Evolutionary conservation across 2,113 vertebrate genomes (phyloP), one percentile per base, ranked within the genome.

Genomic region (Syrmaticus mikado): DNA sequence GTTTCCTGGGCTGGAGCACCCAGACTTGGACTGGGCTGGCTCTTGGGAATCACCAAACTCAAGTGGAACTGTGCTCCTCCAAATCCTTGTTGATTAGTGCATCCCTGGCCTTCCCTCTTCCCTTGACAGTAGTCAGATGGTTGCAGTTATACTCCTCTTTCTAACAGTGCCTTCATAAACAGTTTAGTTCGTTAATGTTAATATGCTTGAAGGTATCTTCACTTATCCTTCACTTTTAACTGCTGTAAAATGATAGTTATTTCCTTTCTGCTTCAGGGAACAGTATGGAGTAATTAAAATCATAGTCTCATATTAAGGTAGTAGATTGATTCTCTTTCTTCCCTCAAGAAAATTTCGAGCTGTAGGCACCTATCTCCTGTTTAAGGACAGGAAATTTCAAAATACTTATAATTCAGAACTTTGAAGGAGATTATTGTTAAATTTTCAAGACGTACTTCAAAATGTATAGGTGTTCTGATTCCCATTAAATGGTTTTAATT

Each of bases 401-500:
- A 75, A 71, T 60, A 38, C 66, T 86, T 93, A 34, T 58, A 46
- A 75, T 55, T 89, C 57, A 82, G 55, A 68, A 60, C 81, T 78
- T 83, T 7, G 28, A 84, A 75, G 70, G 77, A 0, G 2, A 53
- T 90, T 57, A 38, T 67, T 81, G 83, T 81, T 84, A 61, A 78
- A 60, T 52, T 34, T 82, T 93, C 38, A 87, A 91, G 84, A 64
- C 65, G 43, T 28, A 50, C 38, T 88, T 93, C 25, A 32, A 77
- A 41, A 3, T n/a, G 34, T 92, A 14, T 67, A 72, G 62, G 70
- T 43, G 34, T 67, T 90, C 62, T 80, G 68, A 60, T 60, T 53
- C 62, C 57, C 43, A 40, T 92, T 50, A 75, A 72, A 89, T 75
- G 77, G 34, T 28, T 79, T 91, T 93, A 91, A 94, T 94, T 95